Percentiles rank a stretch among this genome's conserved stretches.
Conservation (phyloP, 2,113 vertebrate genomes). For the Carassius gibelio region DNA sequence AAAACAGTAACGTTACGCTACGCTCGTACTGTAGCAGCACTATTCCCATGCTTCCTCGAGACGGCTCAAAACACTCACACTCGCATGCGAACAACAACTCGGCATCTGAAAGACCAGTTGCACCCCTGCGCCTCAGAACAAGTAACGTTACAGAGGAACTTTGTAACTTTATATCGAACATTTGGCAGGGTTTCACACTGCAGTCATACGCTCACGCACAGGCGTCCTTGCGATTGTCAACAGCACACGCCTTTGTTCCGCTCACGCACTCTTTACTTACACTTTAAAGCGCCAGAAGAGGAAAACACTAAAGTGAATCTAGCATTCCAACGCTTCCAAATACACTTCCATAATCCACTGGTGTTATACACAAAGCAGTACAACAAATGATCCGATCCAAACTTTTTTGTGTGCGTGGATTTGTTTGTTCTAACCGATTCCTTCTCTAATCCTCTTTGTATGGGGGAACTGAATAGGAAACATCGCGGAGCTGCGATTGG, state of each 20-base stretch:
- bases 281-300: slow-evolving; percentile 34
- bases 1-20: not conserved
- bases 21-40: not conserved
- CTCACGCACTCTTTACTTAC: slow-evolving; percentile 48
- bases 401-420: slow-evolving; percentile 24
- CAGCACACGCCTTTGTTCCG: slow-evolving; percentile 67
- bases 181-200: not conserved
- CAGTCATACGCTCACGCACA: slow-evolving; percentile 40
- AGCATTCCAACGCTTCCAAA: slow-evolving; percentile 17
- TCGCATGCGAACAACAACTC: slow-evolving; percentile 15
- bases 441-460: slow-evolving; percentile 64
- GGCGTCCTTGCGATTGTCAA: slow-evolving; percentile 55
- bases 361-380: not conserved
- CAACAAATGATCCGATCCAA: slow-evolving; percentile 12
- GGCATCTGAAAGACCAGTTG: not conserved
- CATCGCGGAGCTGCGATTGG: slow-evolving; percentile 49
- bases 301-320: slow-evolving; percentile 27
- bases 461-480: slow-evolving; percentile 59
- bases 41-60: slow-evolving; percentile 7
- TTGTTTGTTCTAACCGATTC: slow-evolving; percentile 27
- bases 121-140: not conserved
- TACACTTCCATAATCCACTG: slow-evolving; percentile 22
- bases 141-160: not conserved
- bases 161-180: not conserved
- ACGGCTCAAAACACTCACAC: not conserved